Evolutionary conservation across 2,888 invertebrate species (phyloP).

Genomic region (Tiliacea citrago): DNA sequence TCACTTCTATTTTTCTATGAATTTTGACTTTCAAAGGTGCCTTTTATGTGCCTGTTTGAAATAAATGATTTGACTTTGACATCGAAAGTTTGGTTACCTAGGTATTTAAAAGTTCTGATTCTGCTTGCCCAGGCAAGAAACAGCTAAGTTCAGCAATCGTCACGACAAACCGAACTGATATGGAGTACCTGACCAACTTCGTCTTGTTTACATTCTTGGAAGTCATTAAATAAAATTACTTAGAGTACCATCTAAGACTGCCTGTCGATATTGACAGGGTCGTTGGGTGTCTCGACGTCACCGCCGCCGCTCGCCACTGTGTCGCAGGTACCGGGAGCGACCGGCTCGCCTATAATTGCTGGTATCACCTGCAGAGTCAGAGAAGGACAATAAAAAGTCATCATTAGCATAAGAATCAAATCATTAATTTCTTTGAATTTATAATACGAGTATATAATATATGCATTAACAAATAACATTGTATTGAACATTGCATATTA

Average conservation of each 20-base stretch:
- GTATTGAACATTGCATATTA: too few relatives aligned
- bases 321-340: slow-evolving; percentile 43
- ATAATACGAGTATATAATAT: too few relatives aligned
- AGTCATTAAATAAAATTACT: background rate
- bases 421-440: too few relatives aligned
- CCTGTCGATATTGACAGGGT: slow-evolving; percentile 66
- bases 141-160: background rate
- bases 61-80: too few relatives aligned
- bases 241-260: slow-evolving; percentile 15
- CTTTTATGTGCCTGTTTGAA: too few relatives aligned
- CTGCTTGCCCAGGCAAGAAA: background rate
- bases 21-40: too few relatives aligned
- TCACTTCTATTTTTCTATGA: too few relatives aligned
- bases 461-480: too few relatives aligned
- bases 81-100: background rate
- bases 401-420: background rate
- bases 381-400: background rate
- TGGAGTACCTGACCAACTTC: too few relatives aligned
- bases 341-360: slow-evolving; percentile 75
- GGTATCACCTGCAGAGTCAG: slow-evolving; percentile 74
- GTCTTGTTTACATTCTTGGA: slow-evolving; percentile 17
- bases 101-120: background rate
- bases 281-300: slow-evolving; percentile 70
- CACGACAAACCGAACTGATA: background rate
- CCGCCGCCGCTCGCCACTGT: slow-evolving; percentile 49